Base-by-base conservation (phyloP, 2,797 vertebrate species). In the Enteromius radiatus region DNA sequence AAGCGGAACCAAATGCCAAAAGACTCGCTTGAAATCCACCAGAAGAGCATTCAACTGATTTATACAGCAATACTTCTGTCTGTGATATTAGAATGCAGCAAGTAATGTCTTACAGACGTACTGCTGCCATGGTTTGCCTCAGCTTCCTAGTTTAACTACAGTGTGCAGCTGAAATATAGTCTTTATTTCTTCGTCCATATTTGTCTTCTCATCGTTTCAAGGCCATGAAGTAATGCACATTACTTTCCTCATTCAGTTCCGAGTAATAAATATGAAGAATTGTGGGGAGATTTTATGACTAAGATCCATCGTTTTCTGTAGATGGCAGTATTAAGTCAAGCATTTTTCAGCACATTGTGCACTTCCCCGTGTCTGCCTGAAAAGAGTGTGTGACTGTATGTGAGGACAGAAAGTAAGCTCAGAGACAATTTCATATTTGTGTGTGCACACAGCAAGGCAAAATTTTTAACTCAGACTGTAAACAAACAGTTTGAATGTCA, bases 311-410 rank as follows among this genome's bases (percentile, higher is more conserved):
- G 84, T 73, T 69, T 90, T 93, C 94, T 92, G 94, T 95, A 95
- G 95, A 94, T 95, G 94, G 95, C 94, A 96, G 94, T 94, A 93
- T 94, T 93, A 91, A 94, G 94, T 94, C 89, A 92, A 87, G 86
- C 90, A 90, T 84, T 69, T 91, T 77, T 89, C 76, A 61, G 85
- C 85, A 82, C 76, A 82, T 64, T 67, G 78, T 82, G 64, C 74
- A 75, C 28, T 74, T 83, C 43, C 56, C 64, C 36, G 9, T 73
- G 49, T 45, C 31, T 74, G 70, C 76, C 64, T 54, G 85, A 36
- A 52, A 73, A 56, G 70, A 61, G 69, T 36, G 77, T 76, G 49
- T 26, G 61, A 61, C 64, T 54, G 65, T 2, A 9, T 79, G 19
- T 70, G 78, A 83, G 75, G 67, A 82, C 15, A 71, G 43, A 78